Percentiles rank a stretch among this genome's conserved stretches.
These are phyloP conservation scores for Sphyrna mokarran DNA, from an alignment of 2,113 vertebrate genomes.

Conservation along the genomic window DNA sequence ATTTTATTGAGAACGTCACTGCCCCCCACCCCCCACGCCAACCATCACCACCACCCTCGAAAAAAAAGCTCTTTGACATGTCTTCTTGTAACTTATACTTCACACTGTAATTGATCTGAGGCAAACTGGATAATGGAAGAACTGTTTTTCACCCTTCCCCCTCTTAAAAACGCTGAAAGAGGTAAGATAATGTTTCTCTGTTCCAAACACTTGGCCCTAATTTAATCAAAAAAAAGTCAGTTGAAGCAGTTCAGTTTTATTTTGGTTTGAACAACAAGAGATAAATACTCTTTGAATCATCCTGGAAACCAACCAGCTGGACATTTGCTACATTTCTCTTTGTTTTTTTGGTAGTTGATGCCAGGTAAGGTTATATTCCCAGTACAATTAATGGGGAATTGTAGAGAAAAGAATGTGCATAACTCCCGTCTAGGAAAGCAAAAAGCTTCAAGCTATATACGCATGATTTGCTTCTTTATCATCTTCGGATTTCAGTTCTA, in stretches of 20 bases:
- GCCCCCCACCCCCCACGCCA: not conserved
- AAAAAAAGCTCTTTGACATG: not conserved
- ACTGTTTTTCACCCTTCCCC: not conserved
- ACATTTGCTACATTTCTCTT: not conserved
- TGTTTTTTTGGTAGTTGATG: not conserved
- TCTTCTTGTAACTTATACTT: not conserved
- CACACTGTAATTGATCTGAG: slow-evolving; percentile 9
- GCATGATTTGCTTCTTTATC: not conserved
- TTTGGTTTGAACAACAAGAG: not conserved
- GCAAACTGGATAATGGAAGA: not conserved
- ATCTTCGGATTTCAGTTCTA: not conserved
- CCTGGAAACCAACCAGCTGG: not conserved
- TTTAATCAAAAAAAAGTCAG: not conserved
- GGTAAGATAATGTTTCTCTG: not conserved
- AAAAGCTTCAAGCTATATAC: not conserved
- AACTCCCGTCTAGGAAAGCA: not conserved
- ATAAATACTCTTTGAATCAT: not conserved
- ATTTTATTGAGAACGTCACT: not conserved
- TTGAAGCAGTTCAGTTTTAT: not conserved
- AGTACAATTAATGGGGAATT: not conserved
- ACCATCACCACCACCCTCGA: not conserved
- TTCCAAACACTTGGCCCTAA: not conserved
- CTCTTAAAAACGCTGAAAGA: not conserved
- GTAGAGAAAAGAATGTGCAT: slow-evolving; percentile 18
- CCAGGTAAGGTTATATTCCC: slow-evolving; percentile 25